Conservation (phyloP, 1,140 invertebrate genomes). For the Drosophila jambulina region DNA sequence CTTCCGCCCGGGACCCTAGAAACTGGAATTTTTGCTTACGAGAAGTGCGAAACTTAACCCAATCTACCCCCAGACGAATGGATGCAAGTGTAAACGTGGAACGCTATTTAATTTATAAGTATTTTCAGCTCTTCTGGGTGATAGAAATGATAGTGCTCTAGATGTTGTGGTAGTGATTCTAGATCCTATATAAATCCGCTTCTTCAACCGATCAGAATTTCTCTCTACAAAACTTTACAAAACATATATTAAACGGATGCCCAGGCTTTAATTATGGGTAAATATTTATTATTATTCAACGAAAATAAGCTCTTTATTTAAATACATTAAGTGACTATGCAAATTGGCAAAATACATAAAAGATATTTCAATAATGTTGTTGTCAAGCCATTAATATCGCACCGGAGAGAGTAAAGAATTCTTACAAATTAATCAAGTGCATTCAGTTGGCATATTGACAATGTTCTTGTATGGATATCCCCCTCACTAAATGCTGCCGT, state of each 20-base stretch:
- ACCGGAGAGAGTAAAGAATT: slow-evolving; percentile 23
- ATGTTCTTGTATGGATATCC: slow-evolving; percentile 39
- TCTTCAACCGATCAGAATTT: neutral
- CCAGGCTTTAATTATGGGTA: neutral
- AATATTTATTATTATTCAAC: neutral
- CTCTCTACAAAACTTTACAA: neutral
- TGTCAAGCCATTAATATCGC: slow-evolving; percentile 36
- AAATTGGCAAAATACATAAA: slow-evolving; percentile 9
- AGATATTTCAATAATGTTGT: slow-evolving; percentile 32
- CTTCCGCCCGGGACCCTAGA: slow-evolving; percentile 45
- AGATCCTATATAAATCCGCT: neutral
- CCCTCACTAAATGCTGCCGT: slow-evolving; percentile 42
- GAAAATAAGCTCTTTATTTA: neutral
- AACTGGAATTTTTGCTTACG: slow-evolving; percentile 18
- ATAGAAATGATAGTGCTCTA: neutral
- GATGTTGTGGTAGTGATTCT: neutral
- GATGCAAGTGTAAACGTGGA: slow-evolving; percentile 15
- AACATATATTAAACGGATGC: neutral
- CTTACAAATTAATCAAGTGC: slow-evolving; percentile 71
- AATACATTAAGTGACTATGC: slow-evolving; percentile 25
- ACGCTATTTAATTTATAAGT: slow-evolving; percentile 1
- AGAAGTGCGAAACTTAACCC: slow-evolving; percentile 11
- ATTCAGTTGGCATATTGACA: slow-evolving; percentile 69
- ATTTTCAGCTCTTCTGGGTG: neutral
- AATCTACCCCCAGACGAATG: slow-evolving; percentile 18